Conservation (phyloP, 2,797 vertebrate genomes). For the Poeciliopsis gracilis region DNA sequence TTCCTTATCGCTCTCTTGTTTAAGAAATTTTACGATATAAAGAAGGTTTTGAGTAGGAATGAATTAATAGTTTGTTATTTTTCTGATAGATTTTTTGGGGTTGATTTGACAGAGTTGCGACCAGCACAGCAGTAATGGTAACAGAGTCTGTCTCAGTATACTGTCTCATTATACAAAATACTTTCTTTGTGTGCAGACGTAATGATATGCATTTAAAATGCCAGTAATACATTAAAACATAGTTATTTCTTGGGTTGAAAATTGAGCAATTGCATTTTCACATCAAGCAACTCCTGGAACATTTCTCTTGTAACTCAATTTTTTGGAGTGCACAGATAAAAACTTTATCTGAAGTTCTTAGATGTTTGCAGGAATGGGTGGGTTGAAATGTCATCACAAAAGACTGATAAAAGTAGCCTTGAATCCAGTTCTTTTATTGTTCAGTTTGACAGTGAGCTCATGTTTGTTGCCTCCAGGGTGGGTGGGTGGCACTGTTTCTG, state of each 20-base stretch:
- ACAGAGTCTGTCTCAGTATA: no score
- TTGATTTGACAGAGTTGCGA: no score
- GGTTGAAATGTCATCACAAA: neutral
- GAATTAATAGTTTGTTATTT: neutral
- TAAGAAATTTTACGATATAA: neutral
- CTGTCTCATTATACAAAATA: no score
- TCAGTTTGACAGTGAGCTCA: neutral
- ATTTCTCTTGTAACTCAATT: neutral
- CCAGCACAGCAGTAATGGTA: no score
- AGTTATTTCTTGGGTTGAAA: neutral
- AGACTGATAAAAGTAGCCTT: conserved; percentile 1
- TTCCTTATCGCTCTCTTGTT: neutral
- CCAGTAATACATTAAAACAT: no score
- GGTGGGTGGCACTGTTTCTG: conserved; percentile 4
- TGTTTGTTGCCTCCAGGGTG: neutral
- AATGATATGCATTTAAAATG: no score
- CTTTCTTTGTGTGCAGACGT: no score
- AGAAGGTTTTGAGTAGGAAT: neutral
- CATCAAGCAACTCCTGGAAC: neutral
- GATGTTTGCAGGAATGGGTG: neutral
- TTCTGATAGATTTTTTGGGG: no score
- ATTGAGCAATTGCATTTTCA: neutral
- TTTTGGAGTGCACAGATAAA: neutral
- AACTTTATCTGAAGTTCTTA: neutral
- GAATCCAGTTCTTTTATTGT: neutral